A percentile compares a stretch with the other conserved stretches of the same genome.
Conservation (phyloP, 2,888 invertebrate species). For the Caenorhabditis angaria region DNA sequence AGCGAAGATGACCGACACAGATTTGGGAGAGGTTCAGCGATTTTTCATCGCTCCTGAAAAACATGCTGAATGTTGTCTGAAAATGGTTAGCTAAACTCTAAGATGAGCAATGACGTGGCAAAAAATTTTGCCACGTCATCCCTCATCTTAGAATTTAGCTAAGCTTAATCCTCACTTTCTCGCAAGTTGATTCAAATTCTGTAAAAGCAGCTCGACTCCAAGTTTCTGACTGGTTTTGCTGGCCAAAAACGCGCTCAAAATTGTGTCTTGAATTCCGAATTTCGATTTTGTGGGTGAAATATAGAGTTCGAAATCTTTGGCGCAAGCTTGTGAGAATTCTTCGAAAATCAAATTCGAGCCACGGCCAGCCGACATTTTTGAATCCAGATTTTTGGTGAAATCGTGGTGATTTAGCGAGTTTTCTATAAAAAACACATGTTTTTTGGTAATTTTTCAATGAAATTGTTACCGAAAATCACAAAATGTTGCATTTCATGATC, state of each 20-base stretch:
- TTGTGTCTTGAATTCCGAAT: conserved; percentile 30
- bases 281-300: conserved; percentile 23
- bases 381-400: conserved; percentile 13
- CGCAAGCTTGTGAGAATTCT: conserved; percentile 18
- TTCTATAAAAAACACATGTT: no score
- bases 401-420: conserved; percentile 23
- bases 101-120: no score
- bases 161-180: background rate
- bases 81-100: no score
- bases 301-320: conserved; percentile 8
- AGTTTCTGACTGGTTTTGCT: conserved; percentile 15
- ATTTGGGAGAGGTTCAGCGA: conserved; percentile 14
- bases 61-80: no score
- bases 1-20: conserved; percentile 28
- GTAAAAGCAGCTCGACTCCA: conserved; percentile 17
- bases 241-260: conserved; percentile 25
- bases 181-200: conserved; percentile 18
- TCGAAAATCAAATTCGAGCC: conserved; percentile 8
- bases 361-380: conserved; percentile 5
- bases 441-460: no score
- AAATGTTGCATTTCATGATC: conserved; percentile 6
- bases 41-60: conserved; percentile 1
- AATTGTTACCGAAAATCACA: background rate
- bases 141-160: background rate
- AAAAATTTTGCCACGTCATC: no score